Percentiles rank a stretch among this genome's conserved stretches.
Evolutionary conservation across 2,113 vertebrate species (phyloP).

Genomic region (Aphyosemion australe): DNA sequence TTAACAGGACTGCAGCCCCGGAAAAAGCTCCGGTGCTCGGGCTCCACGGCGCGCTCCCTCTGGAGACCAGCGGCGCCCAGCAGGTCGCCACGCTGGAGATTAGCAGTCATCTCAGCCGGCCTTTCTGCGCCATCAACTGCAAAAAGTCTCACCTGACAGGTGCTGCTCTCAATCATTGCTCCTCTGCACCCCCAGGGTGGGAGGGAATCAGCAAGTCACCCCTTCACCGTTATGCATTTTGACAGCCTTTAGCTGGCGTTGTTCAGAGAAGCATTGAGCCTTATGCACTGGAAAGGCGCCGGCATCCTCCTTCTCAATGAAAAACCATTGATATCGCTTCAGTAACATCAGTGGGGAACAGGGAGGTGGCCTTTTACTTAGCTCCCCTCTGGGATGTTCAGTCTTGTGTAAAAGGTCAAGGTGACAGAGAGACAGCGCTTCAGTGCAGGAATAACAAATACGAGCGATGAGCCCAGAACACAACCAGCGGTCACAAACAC

Average conservation of each 20-base stretch:
- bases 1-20: slow-evolving; percentile 59
- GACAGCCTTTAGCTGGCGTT: slow-evolving; percentile 42
- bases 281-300: slow-evolving; percentile 20
- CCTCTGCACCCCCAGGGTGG: slow-evolving; percentile 47
- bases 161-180: slow-evolving; percentile 78
- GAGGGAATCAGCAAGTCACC: slow-evolving; percentile 33
- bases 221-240: slow-evolving; percentile 28
- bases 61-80: slow-evolving; percentile 61
- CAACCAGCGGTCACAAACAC: slow-evolving; percentile 19
- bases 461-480: slow-evolving; percentile 13
- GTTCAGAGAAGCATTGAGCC: slow-evolving; percentile 9
- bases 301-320: slow-evolving; percentile 46
- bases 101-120: slow-evolving; percentile 72
- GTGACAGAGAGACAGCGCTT: slow-evolving; percentile 38
- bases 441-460: slow-evolving; percentile 15
- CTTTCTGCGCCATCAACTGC: slow-evolving; percentile 73
- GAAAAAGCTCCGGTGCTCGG: slow-evolving; percentile 44
- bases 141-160: slow-evolving; percentile 80
- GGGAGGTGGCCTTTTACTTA: slow-evolving; percentile 52
- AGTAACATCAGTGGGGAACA: slow-evolving; percentile 55
- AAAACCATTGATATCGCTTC: slow-evolving; percentile 66
- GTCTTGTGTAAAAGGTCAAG: slow-evolving; percentile 64
- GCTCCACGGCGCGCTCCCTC: slow-evolving; percentile 46
- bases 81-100: slow-evolving; percentile 70
- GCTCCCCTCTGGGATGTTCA: slow-evolving; percentile 55